phyloP scores from a whole-genome alignment of 53 echinoderm and acorn worm genomes.

The Stichopus horrens region DNA sequence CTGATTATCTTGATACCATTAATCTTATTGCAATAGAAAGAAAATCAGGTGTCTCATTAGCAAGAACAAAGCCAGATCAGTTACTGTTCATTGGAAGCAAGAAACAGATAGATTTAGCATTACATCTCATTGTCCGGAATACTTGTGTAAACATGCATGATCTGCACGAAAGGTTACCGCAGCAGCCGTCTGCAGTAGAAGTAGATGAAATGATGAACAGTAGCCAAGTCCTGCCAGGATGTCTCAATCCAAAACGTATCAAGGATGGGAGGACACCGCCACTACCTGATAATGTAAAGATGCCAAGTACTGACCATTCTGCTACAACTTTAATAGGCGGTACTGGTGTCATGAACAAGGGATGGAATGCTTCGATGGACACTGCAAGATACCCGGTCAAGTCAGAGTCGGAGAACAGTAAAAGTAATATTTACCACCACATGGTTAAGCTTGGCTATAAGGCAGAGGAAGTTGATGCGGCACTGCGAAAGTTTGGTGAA shows the following conservation, averaged over 20 bases:
- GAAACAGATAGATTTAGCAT: constrained; percentile 48
- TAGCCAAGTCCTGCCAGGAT: background rate
- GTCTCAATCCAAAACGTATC: background rate
- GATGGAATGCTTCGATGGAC: background rate
- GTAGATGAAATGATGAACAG: background rate
- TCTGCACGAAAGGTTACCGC: background rate
- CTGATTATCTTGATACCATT: constrained; percentile 23
- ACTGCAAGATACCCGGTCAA: background rate
- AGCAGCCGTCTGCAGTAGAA: background rate
- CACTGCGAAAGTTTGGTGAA: constrained; percentile 19
- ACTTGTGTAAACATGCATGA: constrained; percentile 27
- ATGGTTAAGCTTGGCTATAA: constrained; percentile 31
- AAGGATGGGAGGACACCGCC: background rate
- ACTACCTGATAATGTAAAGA: constrained; percentile 4
- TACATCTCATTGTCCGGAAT: constrained; percentile 33
- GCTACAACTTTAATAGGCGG: constrained; percentile 22
- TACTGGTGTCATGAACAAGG: constrained; percentile 5
- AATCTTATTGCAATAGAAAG: constrained; percentile 44
- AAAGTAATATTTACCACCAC: constrained; percentile 9
- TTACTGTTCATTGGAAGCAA: constrained; percentile 47
- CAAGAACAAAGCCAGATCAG: constrained; percentile 15
- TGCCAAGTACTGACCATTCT: constrained; percentile 8
- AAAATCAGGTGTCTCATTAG: constrained; percentile 39
- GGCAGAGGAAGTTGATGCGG: background rate
- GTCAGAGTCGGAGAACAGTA: background rate